Evolutionary conservation across 2,797 vertebrate species (phyloP).

Genomic region (Mormyrops boulengeri): DNA sequence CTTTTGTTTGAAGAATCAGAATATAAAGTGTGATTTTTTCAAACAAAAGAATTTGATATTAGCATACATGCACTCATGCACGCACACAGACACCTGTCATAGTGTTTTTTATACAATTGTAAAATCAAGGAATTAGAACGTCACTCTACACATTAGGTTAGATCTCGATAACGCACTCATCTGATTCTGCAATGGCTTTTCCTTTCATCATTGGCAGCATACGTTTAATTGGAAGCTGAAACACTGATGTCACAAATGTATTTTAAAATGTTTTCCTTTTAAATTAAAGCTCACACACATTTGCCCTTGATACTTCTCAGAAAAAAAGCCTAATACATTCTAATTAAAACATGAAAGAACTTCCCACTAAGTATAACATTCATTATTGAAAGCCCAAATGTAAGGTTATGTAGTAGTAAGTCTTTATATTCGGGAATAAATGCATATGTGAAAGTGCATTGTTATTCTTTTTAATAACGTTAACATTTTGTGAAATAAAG

Average conservation of each 20-base stretch:
- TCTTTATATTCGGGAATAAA: slow-evolving; percentile 21
- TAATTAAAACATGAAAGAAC: slow-evolving; percentile 28
- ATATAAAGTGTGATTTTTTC: not conserved
- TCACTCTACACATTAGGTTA: not conserved
- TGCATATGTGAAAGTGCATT: slow-evolving; percentile 5
- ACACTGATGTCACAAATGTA: not conserved
- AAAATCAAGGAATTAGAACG: not conserved
- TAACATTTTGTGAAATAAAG: slow-evolving; percentile 6
- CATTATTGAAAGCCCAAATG: slow-evolving; percentile 21
- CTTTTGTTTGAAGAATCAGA: not conserved
- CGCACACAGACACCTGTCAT: not conserved
- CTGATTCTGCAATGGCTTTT: no score
- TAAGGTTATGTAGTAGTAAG: not conserved
- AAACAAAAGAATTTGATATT: not conserved
- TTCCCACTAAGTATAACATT: slow-evolving; percentile 22
- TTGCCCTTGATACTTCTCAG: not conserved
- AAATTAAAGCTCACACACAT: slow-evolving; percentile 9
- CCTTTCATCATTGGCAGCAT: not conserved
- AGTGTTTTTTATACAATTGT: not conserved
- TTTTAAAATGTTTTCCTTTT: slow-evolving; percentile 1
- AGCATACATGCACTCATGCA: not conserved
- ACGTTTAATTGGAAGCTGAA: not conserved
- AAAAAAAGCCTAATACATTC: not conserved
- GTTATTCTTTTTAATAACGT: slow-evolving; percentile 5
- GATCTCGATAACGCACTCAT: not conserved